Base-by-base conservation (phyloP, 2,888 invertebrate species). In the Eudemis profundana region DNA sequence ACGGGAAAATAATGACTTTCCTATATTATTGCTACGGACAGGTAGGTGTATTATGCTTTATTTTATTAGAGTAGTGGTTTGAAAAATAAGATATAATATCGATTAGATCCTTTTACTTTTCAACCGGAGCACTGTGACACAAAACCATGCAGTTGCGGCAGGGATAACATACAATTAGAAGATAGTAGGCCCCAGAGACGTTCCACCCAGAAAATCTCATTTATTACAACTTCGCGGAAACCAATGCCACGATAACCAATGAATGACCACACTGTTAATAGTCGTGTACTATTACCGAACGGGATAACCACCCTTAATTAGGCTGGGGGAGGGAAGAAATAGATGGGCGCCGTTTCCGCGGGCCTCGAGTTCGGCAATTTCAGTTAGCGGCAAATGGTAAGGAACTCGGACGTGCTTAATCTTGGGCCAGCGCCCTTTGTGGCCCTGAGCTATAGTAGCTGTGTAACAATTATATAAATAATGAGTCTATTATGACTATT, bases 251-350 rank as follows among this genome's bases (percentile, higher is more conserved):
- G 50, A 59, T 64, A 44, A 64, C 64, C 33, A 33, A 59, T 50
- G 51, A 64, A 49, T 57, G 57, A 60, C 36, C 63, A 49, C 44
- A 47, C 60, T 66, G 56, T 50, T 68, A 62, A 69, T 69, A 59
- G 68, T 29, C 61, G 61, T 74, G 72, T 74, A 70, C 72, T 70
- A 72, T 72, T 72, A 68, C 72, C 66, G 67, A 69, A 70, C 63
- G 70, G 79, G 77, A 80, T 79, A 82, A 80, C 70, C 73, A 72
- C 63, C 73, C 75, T 79, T 83, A 83, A 85, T 85, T 84, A 84
- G 75, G 64, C 68, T 54, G 27, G 66, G 70, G 72, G 68, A 64
- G 61, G 54, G 61, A 50, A 66, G 79, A 78, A 82, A 85, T 80
- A 68, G 74, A 84, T 83, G 78, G 78, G 78, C 73, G 73, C 81